Evolutionary conservation across 2,888 invertebrate species (phyloP), one percentile per base, ranked within the genome.

Genomic region (Limnephilus marmoratus): DNA sequence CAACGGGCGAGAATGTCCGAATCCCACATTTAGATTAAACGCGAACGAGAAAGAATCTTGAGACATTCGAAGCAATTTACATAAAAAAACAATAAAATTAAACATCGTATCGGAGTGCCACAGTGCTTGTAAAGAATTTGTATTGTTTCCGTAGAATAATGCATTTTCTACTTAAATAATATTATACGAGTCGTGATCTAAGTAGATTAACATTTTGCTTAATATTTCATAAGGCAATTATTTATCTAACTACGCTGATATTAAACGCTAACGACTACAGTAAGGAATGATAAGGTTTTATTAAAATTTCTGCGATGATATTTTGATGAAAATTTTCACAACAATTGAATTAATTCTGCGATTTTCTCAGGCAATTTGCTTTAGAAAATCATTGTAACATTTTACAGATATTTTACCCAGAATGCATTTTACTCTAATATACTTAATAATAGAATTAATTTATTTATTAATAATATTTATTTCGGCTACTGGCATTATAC

Each of bases 51-150:
- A 83, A 83, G 15, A 83, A 83, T 37, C 83, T 83, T 37, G 83
- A 34, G 37, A 24, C 37, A 34, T 83, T 37, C 83, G 37, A 29
- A 24, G 24, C 83, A 0, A 83, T 83, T 83, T 83, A 41, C 83
- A 83, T 83, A 83, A 24, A 83, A n/a, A 83, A 83, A 24, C 83
- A 41, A 83, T 83, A 83, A 83, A 31, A 83, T 83, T 34, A 37
- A 34, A 15, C 37, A 37, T 34, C 24, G 37, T 31, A 83, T 83
- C 37, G 37, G 24, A 83, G 34, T 83, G 83, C 37, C 37, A 18
- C 37, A 15, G 83, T 41, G n/a, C 24, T 24, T 68, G 68, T 68
- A 24, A 68, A 68, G 68, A 68, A 68, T 68, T 24, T 24, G 83
- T 83, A 83, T 83, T 83, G 83, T 83, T 83, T n/a, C 68, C 68